These are phyloP conservation scores for Hippoglossus stenolepis DNA, from an alignment of 2,113 vertebrate species.

Conservation along the genomic window DNA sequence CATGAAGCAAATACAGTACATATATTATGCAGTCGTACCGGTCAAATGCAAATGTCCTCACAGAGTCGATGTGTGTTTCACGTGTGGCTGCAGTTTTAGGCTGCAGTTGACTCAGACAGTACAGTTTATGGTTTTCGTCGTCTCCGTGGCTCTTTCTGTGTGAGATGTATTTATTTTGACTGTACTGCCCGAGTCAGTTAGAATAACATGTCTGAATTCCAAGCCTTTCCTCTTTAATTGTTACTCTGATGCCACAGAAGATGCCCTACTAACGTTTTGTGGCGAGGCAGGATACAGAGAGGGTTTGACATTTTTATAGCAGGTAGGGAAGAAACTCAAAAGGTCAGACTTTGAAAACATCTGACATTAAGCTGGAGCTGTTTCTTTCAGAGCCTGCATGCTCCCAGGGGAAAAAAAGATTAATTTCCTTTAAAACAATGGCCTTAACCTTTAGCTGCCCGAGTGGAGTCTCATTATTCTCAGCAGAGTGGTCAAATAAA, in stretches of 20 bases:
- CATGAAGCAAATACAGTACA: not conserved
- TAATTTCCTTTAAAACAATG: slow-evolving; percentile 62
- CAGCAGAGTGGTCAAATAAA: slow-evolving; percentile 40
- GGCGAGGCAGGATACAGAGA: slow-evolving; percentile 49
- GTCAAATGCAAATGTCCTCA: not conserved
- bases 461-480: slow-evolving; percentile 55
- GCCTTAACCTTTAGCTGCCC: slow-evolving; percentile 64
- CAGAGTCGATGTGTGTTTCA: not conserved
- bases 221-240: slow-evolving; percentile 46
- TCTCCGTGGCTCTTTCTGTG: slow-evolving; percentile 4
- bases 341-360: slow-evolving; percentile 69
- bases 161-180: slow-evolving; percentile 50
- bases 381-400: slow-evolving; percentile 43
- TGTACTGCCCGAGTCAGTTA: not conserved
- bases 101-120: slow-evolving; percentile 9
- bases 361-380: slow-evolving; percentile 54
- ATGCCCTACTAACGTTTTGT: slow-evolving; percentile 44
- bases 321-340: slow-evolving; percentile 64
- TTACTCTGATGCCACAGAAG: slow-evolving; percentile 37
- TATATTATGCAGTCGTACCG: not conserved
- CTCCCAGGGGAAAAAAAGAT: slow-evolving; percentile 17
- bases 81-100: slow-evolving; percentile 28
- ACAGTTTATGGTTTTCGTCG: slow-evolving; percentile 15
- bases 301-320: slow-evolving; percentile 68
- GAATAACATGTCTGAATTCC: slow-evolving; percentile 39